phyloP scores from a whole-genome alignment of 92 coral and sea anemone species.

The Galaxea fascicularis region DNA sequence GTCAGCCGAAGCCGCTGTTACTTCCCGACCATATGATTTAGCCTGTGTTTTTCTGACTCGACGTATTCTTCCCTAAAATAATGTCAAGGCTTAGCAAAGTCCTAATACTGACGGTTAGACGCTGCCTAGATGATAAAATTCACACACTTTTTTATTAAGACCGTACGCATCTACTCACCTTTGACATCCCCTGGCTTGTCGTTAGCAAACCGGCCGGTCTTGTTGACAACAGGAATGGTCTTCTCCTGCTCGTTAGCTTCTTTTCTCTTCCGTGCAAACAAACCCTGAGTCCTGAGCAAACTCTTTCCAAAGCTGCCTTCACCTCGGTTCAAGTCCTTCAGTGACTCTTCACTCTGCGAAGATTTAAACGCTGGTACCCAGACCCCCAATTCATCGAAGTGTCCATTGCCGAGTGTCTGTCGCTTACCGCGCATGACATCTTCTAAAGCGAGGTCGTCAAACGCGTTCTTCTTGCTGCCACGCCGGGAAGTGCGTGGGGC shows the following conservation, averaged over 20 bases:
- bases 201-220: constrained; percentile 44
- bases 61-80: too few species aligned
- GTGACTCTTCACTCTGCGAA: constrained; percentile 80
- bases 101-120: neutral
- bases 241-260: constrained; percentile 67
- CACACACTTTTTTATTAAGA: too few species aligned
- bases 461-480: constrained; percentile 68
- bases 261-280: constrained; percentile 90
- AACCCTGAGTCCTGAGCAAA: constrained; percentile 76
- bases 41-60: too few species aligned
- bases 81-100: too few species aligned
- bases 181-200: constrained; percentile 73
- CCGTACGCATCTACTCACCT: constrained; percentile 43
- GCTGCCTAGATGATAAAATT: neutral
- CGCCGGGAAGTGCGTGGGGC: constrained; percentile 70
- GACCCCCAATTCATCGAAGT: constrained; percentile 90
- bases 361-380: constrained; percentile 87
- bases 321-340: constrained; percentile 64
- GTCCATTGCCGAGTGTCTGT: constrained; percentile 92
- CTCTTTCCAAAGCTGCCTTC: constrained; percentile 87
- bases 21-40: too few species aligned
- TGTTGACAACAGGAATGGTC: constrained; percentile 26
- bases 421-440: constrained; percentile 92
- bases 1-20: too few species aligned
- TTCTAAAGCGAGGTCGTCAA: constrained; percentile 86